These are phyloP conservation scores for Bursaphelenchus okinawaensis DNA, from an alignment of 2,888 invertebrate species.

Conservation along the genomic window DNA sequence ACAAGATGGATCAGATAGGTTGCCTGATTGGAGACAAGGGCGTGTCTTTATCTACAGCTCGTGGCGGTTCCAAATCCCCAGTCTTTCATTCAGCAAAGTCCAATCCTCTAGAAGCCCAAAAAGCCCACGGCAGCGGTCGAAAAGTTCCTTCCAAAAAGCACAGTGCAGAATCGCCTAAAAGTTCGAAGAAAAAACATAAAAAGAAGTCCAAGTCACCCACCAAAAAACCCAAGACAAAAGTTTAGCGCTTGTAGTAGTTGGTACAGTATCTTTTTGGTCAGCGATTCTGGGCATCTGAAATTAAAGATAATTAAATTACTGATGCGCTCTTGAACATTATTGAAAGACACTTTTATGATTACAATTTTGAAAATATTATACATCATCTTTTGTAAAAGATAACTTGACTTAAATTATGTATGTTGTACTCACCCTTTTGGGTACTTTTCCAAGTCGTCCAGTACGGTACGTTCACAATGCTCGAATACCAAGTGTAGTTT, in stretches of 20 bases:
- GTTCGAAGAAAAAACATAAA: no score
- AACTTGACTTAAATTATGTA: not conserved
- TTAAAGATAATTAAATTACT: no score
- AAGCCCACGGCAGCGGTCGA: no score
- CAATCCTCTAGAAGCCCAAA: no score
- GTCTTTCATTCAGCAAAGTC: no score
- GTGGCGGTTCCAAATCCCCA: no score
- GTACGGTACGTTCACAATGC: constrained; percentile 91
- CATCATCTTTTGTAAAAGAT: not conserved
- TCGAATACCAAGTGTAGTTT: constrained; percentile 96
- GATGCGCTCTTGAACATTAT: not conserved
- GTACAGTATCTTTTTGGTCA: constrained; percentile 86
- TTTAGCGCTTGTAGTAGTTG: constrained; percentile 90
- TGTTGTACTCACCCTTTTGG: constrained; percentile 69
- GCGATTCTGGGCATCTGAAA: constrained; percentile 70
- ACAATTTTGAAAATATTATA: not conserved
- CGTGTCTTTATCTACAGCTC: no score
- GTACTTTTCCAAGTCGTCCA: constrained; percentile 89
- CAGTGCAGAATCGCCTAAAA: no score
- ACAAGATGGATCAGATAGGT: no score
- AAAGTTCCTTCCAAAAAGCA: no score
- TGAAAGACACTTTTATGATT: not conserved
- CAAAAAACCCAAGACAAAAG: constrained; percentile 95
- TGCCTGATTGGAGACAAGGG: no score
- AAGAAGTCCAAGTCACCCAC: no score